Percentiles rank a stretch among this genome's conserved stretches.
phyloP scores from a whole-genome alignment of 2,888 invertebrate species.

The Macroteleia sp. region DNA sequence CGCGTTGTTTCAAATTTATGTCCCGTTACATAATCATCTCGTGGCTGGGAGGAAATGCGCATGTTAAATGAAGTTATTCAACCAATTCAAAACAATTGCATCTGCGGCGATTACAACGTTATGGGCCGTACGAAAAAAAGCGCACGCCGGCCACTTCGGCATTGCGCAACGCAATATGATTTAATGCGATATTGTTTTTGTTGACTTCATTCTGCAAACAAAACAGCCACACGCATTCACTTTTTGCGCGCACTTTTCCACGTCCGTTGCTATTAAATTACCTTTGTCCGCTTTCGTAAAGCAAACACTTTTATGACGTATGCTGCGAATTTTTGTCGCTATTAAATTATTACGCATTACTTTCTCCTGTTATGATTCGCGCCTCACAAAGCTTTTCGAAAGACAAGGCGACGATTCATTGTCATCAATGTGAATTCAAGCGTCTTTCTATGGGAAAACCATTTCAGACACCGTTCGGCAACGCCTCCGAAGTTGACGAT shows the following conservation, averaged over 20 bases:
- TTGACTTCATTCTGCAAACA: conserved; percentile 57
- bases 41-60: conserved; percentile 33
- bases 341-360: conserved; percentile 44
- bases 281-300: conserved; percentile 55
- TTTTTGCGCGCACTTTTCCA: conserved; percentile 48
- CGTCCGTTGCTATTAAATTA: conserved; percentile 37
- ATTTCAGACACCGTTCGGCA: too few relatives aligned
- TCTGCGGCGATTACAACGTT: conserved; percentile 32
- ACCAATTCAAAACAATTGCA: conserved; percentile 56
- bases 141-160: conserved; percentile 3
- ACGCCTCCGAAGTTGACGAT: too few relatives aligned
- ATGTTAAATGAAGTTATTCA: conserved; percentile 54
- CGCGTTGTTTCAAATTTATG: conserved; percentile 54
- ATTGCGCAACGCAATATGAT: conserved; percentile 51
- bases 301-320: conserved; percentile 52
- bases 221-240: conserved; percentile 45
- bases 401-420: too few relatives aligned
- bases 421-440: too few relatives aligned
- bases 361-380: conserved; percentile 37
- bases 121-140: conserved; percentile 4
- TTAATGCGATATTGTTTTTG: conserved; percentile 58
- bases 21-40: conserved; percentile 46
- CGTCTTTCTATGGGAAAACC: too few relatives aligned
- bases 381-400: too few relatives aligned
- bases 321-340: conserved; percentile 34